Percentiles rank a stretch among this genome's conserved stretches.
Evolutionary conservation across 1,140 invertebrate genomes (phyloP).

Genomic region (Brachionus angularis): DNA sequence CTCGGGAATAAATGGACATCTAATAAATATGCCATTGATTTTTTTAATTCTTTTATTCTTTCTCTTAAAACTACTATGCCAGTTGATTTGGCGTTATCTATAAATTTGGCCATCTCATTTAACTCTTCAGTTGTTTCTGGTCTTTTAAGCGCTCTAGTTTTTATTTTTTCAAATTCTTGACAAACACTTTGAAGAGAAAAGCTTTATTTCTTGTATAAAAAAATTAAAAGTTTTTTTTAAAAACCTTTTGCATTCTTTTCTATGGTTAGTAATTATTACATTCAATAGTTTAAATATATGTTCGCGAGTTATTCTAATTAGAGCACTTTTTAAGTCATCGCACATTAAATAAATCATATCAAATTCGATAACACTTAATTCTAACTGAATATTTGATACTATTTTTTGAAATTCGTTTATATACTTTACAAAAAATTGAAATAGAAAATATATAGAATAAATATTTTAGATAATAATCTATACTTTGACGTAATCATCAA

Average conservation of each 20-base stretch:
- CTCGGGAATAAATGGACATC: constrained; percentile 65
- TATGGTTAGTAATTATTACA: neutral
- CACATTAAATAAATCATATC: constrained; percentile 46
- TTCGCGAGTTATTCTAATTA: constrained; percentile 15
- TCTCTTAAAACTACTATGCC: constrained; percentile 65
- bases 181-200: constrained; percentile 63
- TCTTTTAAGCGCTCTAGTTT: constrained; percentile 72
- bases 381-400: constrained; percentile 53
- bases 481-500: constrained; percentile 56
- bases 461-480: neutral
- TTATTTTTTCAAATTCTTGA: constrained; percentile 78
- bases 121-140: constrained; percentile 80
- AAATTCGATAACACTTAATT: constrained; percentile 56
- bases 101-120: constrained; percentile 76
- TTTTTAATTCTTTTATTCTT: constrained; percentile 61
- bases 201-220: neutral
- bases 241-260: constrained; percentile 36
- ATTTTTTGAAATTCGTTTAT: constrained; percentile 54
- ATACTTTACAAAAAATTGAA: constrained; percentile 49
- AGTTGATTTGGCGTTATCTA: constrained; percentile 61
- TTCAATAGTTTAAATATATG: constrained; percentile 22
- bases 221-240: neutral
- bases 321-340: constrained; percentile 31
- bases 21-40: constrained; percentile 72
- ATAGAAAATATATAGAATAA: neutral